Base-by-base conservation (phyloP, 2,113 vertebrate species). In the Fregata magnificens region DNA sequence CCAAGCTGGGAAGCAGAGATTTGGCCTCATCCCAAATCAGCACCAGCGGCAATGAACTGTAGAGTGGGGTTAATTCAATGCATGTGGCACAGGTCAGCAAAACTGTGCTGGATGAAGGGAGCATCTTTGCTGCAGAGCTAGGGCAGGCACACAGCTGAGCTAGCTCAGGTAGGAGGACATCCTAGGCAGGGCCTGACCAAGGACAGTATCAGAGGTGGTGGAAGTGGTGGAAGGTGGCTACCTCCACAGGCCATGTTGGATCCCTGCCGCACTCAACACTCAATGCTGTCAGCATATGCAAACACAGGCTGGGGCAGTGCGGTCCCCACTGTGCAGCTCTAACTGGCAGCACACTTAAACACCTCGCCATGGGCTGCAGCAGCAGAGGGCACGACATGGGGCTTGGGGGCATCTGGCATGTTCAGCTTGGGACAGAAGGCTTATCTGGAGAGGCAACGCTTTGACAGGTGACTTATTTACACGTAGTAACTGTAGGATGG, bases 161-260 rank as follows among this genome's bases (percentile, higher is more conserved):
- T 26, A 29, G 81, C 45, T 66, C 17, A 9, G 55, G 45, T 0
- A 17, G 38, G 14, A 82, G 38, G 29, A 50, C 22, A 16, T 36
- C 28, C 10, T 38, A 67, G 66, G 56, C n/a, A 59, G 38, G 34
- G 31, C 26, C 34, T 71, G 83, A 5, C 59, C 50, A n/a, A 53
- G 65, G 42, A 8, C 0, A 2, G 14, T 8, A 13, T 18, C 56
- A 74, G 36, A n/a, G 44, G 40, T 7, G 26, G 44, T 52, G 61
- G 66, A 53, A 25, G 53, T 6, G 4, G 42, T 17, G 26, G 63
- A 21, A 73, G 49, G 13, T 26, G 66, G 32, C 21, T 52, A 2
- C 22, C 34, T 34, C 49, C 63, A 1, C 5, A 25, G 53, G 14
- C 40, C 20, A 0, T 0, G 0, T 2, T 2, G 5, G 18, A 18